Conservation (phyloP, 2,888 invertebrate genomes). For the Phyllotreta cruciferae region DNA sequence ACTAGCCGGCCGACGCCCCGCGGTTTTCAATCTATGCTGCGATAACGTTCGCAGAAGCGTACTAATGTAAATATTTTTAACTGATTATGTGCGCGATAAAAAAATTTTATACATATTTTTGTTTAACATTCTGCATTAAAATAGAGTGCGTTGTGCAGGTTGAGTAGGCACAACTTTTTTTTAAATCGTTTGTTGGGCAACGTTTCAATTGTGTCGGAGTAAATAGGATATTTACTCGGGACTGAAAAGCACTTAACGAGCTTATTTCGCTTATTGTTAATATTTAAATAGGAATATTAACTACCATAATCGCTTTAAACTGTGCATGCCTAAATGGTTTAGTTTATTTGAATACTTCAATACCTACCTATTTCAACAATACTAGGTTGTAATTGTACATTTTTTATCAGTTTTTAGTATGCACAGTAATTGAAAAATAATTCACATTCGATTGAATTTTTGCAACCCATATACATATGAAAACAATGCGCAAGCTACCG, state of each 20-base stretch:
- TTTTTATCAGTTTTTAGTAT: too few relatives aligned
- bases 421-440: too few relatives aligned
- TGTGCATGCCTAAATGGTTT: not conserved
- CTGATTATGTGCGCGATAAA: not conserved
- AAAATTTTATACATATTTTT: not conserved
- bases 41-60: not conserved
- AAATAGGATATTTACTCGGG: conserved; percentile 19
- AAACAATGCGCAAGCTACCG: too few relatives aligned
- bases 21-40: not conserved
- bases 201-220: conserved; percentile 31
- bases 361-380: not conserved
- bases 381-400: too few relatives aligned
- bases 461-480: too few relatives aligned
- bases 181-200: conserved; percentile 25
- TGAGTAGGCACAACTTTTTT: conserved; percentile 10
- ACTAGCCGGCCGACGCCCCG: conserved; percentile 1
- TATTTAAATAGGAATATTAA: conserved; percentile 18
- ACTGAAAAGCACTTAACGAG: conserved; percentile 21
- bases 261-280: conserved; percentile 18
- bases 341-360: not conserved
- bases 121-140: not conserved
- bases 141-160: not conserved
- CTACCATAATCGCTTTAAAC: conserved; percentile 2
- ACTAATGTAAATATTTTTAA: not conserved
- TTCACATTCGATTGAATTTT: too few relatives aligned